A percentile compares a stretch with the other conserved stretches of the same genome.
Conservation (phyloP, 2,888 invertebrate species). For the Synanthedon formicaeformis region DNA sequence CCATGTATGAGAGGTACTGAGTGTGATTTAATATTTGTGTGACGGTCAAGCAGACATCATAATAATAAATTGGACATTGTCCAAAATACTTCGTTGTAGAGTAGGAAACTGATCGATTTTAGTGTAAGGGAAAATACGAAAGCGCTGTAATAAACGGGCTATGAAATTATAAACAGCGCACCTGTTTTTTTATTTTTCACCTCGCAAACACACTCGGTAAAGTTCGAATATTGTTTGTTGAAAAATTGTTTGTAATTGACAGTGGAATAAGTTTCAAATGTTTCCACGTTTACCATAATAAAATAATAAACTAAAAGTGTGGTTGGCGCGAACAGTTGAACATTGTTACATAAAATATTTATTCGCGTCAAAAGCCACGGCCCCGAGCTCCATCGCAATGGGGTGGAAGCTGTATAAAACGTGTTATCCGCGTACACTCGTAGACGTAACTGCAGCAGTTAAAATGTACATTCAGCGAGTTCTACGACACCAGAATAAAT, state of each 20-base stretch:
- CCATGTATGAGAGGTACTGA: too few relatives aligned
- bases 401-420: constrained; percentile 29
- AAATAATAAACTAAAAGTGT: constrained; percentile 22
- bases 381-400: constrained; percentile 21
- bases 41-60: too few relatives aligned
- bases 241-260: not conserved
- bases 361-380: constrained; percentile 20
- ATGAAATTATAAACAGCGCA: too few relatives aligned
- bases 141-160: too few relatives aligned
- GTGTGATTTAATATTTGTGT: too few relatives aligned
- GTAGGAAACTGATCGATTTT: too few relatives aligned
- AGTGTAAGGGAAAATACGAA: too few relatives aligned
- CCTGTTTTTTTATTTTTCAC: too few relatives aligned
- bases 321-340: constrained; percentile 15
- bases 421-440: constrained; percentile 21
- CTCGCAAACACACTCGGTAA: too few relatives aligned
- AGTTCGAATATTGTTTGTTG: too few relatives aligned
- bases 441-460: constrained; percentile 29
- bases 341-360: constrained; percentile 41
- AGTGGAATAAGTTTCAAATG: not conserved
- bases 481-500: not conserved
- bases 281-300: not conserved
- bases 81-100: too few relatives aligned
- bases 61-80: too few relatives aligned
- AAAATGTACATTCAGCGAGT: constrained; percentile 20